Conservation (phyloP, 2,888 invertebrate species). For the Ernsta delagoae region DNA sequence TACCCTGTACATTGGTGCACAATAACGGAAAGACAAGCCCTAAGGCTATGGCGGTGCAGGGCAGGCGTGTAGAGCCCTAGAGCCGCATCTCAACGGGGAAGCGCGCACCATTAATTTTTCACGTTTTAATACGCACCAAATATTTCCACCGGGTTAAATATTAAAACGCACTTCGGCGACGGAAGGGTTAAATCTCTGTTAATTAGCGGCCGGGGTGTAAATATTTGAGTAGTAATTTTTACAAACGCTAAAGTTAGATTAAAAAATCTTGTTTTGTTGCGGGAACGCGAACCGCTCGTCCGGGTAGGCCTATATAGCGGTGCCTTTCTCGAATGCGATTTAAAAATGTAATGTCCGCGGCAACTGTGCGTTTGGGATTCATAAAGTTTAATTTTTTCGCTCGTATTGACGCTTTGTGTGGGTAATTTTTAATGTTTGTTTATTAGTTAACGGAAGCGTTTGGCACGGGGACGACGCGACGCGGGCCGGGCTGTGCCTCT, state of each 20-base stretch:
- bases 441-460: slow-evolving; percentile 67
- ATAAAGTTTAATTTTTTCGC: slow-evolving; percentile 76
- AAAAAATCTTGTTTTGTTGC: slow-evolving; percentile 76
- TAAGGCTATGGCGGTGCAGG: slow-evolving; percentile 6
- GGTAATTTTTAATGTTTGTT: slow-evolving; percentile 76
- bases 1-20: slow-evolving; percentile 14
- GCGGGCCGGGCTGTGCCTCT: slow-evolving; percentile 37
- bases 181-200: slow-evolving; percentile 85
- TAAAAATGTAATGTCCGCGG: slow-evolving; percentile 78
- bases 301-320: slow-evolving; percentile 78
- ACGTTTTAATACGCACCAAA: slow-evolving; percentile 84
- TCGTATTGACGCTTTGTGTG: slow-evolving; percentile 71
- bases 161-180: slow-evolving; percentile 79
- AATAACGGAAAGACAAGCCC: slow-evolving; percentile 28
- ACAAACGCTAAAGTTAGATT: slow-evolving; percentile 85
- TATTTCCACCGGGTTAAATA: slow-evolving; percentile 82
- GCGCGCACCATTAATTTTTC: slow-evolving; percentile 77
- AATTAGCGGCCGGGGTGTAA: slow-evolving; percentile 78
- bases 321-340: slow-evolving; percentile 67
- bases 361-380: slow-evolving; percentile 71
- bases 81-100: slow-evolving; percentile 45
- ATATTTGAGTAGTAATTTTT: slow-evolving; percentile 85
- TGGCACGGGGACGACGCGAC: slow-evolving; percentile 32
- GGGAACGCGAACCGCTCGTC: slow-evolving; percentile 55
- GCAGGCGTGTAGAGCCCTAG: slow-evolving; percentile 12